A percentile compares a stretch with the other conserved stretches of the same genome.
Conservation (phyloP, 2,797 vertebrate species). For the Chiloscyllium punctatum region DNA sequence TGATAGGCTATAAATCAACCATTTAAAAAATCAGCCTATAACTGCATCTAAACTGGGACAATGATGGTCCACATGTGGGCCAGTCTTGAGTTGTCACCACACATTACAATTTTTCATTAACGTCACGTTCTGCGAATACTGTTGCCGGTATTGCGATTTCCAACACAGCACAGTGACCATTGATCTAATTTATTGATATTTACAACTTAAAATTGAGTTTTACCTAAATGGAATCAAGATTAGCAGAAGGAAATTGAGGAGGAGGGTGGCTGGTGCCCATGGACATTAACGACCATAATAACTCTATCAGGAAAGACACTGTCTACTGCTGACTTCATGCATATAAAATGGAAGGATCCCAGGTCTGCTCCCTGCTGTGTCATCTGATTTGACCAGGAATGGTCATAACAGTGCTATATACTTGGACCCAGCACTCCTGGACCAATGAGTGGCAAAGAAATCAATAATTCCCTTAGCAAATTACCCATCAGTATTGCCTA, state of each 20-base stretch:
- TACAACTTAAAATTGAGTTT: not conserved
- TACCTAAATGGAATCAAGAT: not conserved
- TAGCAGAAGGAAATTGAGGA: not conserved
- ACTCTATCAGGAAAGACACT: not conserved
- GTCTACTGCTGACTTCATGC: not conserved
- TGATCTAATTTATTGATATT: not conserved
- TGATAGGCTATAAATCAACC: too few relatives aligned
- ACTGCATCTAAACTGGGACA: not conserved
- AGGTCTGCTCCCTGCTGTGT: not conserved
- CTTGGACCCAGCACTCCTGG: not conserved
- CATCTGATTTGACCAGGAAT: not conserved
- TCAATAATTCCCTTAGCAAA: not conserved
- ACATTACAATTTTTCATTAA: not conserved
- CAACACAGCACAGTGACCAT: not conserved
- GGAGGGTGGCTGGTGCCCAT: not conserved
- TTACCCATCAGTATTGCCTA: not conserved
- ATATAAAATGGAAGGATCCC: not conserved
- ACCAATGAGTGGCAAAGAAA: not conserved
- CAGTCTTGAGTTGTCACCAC: not conserved
- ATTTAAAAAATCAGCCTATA: not conserved
- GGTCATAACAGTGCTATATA: not conserved
- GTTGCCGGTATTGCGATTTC: not conserved
- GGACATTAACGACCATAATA: not conserved
- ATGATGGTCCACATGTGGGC: not conserved
- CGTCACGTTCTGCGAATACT: not conserved